These are phyloP conservation scores for Onychostoma macrolepis DNA, from an alignment of 2,113 vertebrate species.

Conservation along the genomic window DNA sequence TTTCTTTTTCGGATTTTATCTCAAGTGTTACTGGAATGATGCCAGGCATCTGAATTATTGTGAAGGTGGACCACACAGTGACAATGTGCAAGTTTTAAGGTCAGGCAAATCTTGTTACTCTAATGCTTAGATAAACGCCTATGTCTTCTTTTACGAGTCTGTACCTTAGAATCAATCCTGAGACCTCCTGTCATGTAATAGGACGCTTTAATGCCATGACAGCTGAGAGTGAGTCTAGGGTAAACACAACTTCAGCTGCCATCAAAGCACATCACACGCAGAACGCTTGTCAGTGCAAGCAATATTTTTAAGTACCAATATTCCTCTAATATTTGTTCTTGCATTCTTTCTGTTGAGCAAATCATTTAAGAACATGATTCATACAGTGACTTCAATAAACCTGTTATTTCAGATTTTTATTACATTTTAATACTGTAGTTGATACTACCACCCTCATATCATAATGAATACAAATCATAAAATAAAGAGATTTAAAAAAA, in stretches of 20 bases:
- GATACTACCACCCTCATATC: no score
- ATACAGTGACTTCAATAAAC: neutral
- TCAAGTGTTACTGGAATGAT: conserved; percentile 36
- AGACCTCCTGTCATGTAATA: neutral
- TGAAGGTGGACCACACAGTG: conserved; percentile 6
- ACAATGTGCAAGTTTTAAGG: neutral
- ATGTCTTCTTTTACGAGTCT: neutral
- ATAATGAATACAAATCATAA: neutral
- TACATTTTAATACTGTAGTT: no score
- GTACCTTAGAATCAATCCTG: neutral
- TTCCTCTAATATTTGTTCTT: neutral
- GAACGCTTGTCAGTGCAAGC: neutral
- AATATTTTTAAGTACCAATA: neutral
- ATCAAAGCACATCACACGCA: neutral
- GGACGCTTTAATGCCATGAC: neutral
- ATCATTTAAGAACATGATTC: neutral
- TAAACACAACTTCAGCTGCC: neutral
- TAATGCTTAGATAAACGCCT: conserved; percentile 2
- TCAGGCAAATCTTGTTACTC: conserved; percentile 16
- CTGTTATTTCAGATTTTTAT: no score
- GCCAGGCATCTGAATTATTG: conserved; percentile 16
- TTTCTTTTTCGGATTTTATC: conserved; percentile 12
- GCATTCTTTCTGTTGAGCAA: neutral
- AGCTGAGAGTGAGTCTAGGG: neutral
- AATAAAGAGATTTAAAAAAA: no score